Percentiles rank a stretch among this genome's conserved stretches.
Conservation (phyloP, 2,888 invertebrate genomes). For the Tanypteryx hageni region DNA sequence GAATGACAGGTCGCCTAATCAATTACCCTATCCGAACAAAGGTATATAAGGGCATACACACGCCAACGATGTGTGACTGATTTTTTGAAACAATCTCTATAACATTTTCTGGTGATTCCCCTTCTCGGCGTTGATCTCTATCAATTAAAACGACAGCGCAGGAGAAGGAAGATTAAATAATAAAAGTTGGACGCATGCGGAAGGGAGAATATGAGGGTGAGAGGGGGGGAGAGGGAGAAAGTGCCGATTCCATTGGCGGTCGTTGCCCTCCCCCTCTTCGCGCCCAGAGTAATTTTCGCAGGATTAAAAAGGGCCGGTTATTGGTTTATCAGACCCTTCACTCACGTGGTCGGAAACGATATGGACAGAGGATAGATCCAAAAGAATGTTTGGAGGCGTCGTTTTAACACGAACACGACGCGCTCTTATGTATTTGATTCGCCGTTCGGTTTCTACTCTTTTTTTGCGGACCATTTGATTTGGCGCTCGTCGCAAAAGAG, state of each 20-base stretch:
- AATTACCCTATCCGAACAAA: neutral
- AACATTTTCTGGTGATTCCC: neutral
- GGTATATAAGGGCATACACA: neutral
- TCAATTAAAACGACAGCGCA: too few relatives aligned
- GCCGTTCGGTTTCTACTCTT: neutral
- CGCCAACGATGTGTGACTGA: neutral
- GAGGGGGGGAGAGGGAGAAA: neutral
- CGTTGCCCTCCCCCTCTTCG: neutral
- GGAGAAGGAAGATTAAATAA: too few relatives aligned
- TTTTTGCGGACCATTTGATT: too few relatives aligned
- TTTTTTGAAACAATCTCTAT: conserved; percentile 9
- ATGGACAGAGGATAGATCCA: neutral
- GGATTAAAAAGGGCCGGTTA: conserved; percentile 20
- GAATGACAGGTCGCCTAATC: neutral
- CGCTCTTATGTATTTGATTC: neutral
- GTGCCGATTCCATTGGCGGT: neutral
- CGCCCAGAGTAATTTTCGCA: neutral
- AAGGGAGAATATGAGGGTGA: too few relatives aligned
- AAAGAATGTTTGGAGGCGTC: neutral
- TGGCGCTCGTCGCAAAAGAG: too few relatives aligned
- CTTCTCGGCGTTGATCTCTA: too few relatives aligned
- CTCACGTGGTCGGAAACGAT: neutral
- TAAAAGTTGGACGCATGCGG: too few relatives aligned
- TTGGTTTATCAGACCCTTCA: neutral
- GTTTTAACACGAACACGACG: neutral